Evolutionary conservation across 2,888 invertebrate genomes (phyloP), one percentile per base, ranked within the genome.

Genomic region (Aspidapion aeneum): DNA sequence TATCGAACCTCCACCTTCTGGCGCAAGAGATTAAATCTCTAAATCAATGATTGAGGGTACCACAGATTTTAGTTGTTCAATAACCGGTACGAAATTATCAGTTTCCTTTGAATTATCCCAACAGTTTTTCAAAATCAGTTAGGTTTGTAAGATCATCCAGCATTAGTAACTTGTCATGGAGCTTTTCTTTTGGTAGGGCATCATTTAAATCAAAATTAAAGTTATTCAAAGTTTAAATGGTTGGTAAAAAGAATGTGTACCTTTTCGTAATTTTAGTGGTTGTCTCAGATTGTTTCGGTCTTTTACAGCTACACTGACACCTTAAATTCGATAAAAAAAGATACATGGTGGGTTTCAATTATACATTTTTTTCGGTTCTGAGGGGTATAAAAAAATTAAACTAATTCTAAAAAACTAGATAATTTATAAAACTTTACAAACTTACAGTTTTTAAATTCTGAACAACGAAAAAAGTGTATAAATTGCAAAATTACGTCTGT

Each of bases 201-300:
- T 83, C 79, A 2, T 84, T 82, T 1, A 91, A 77, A 76, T 92
- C 93, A 78, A 98, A 98, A 76, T 90, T 88, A 3, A 94, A 80
- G 71, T 92, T 88, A 71, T 92, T 88, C 17, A n/a, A 96, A 81
- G 1, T 90, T 0, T 94, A 86, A 62, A 96, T 84, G 0, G 97
- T 96, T 0, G 98, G 96, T 58, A 98, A 82, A 78, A 99, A 98
- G 82, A 99, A 99, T 0, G 98, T 98, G 0, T 96, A 98, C 0
- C 90, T 87, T 79, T 94, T 93, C 0, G 93, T 90, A 1, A 86
- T 85, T 73, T 93, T 93, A 0, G 91, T 86, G 0, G 93, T 87
- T 58, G 90, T 89, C 78, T 93, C 0, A 97, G 96, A 75, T 94
- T 97, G 78, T 98, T 98, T 67, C 93, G 84, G n/a, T n/a, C n/a